phyloP scores from a whole-genome alignment of 1,140 invertebrate genomes.

The Cherax quadricarinatus region DNA sequence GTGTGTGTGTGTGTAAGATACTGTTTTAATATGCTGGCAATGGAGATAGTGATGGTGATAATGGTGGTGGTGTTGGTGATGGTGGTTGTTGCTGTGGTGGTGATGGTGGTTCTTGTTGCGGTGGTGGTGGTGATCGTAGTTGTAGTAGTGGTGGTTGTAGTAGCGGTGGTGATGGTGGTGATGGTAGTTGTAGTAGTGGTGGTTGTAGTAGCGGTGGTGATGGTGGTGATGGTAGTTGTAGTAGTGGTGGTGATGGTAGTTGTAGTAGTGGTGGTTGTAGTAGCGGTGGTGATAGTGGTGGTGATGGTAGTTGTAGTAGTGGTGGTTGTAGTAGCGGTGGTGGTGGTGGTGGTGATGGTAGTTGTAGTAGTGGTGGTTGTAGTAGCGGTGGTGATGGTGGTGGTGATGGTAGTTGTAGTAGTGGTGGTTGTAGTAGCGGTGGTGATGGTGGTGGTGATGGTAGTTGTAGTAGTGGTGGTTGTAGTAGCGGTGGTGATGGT shows the following conservation, averaged over 20 bases:
- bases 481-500: too few relatives aligned
- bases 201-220: background rate
- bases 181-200: background rate
- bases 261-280: background rate
- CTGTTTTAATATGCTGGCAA: too few relatives aligned
- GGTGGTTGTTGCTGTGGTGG: background rate
- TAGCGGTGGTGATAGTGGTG: background rate
- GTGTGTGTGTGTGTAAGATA: background rate
- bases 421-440: background rate
- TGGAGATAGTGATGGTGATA: background rate
- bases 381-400: background rate
- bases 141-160: background rate
- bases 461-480: too few relatives aligned
- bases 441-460: background rate
- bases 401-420: background rate
- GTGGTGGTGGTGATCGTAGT: background rate
- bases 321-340: background rate
- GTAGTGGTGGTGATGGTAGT: background rate
- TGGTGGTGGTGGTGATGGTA: background rate
- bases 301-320: background rate
- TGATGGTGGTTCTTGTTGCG: background rate
- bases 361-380: background rate
- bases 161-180: background rate
- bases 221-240: background rate
- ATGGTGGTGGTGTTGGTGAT: background rate